Evolutionary conservation across 2,113 vertebrate species (phyloP), one percentile per base, ranked within the genome.

Genomic region (Gopherus evgoodei): DNA sequence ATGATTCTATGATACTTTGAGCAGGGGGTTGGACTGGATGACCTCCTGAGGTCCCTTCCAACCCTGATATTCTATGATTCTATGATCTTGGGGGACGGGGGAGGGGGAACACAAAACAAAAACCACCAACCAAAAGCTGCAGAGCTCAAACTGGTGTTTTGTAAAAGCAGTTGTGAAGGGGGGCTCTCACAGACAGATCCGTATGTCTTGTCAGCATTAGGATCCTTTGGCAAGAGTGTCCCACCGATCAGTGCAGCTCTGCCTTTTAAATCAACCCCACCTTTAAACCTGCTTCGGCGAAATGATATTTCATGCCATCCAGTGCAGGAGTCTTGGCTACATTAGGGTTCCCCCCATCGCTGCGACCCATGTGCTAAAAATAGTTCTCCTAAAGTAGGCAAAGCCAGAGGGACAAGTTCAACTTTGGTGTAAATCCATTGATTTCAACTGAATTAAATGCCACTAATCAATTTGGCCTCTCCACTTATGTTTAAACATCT

Each of bases 41-140:
- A 47, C 47, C 9, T 47, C 47, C 47, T 47, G 47, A 47, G 47
- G 47, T 47, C 47, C 47, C 47, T 47, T 47, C 47, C 9, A 47
- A 47, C 47, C 47, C 47, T 47, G 47, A 47, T 11, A 47, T 47
- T 47, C 47, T 47, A 47, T 47, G 47, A 47, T 47, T 47, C 47
- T 47, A 47, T 47, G 47, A 47, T 47, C 9, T 47, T 47, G 47
- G 49, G 12, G 49, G 3, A 12, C 3, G 1, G 12, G 50, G 50
- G 12, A 14, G 50, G 49, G 12, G 21, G 85, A 80, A 52, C 5
- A 78, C 42, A 90, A 94, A 93, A 92, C 16, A 75, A 80, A 92
- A 80, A 80, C 35, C 2, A 21, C 1, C 35, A 82, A 84, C 12
- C 52, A 38, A 1, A 83, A 1, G 16, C 72, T 54, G 13, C 19